phyloP scores from a whole-genome alignment of 2,888 invertebrate species.

The Melolontha melolontha region DNA sequence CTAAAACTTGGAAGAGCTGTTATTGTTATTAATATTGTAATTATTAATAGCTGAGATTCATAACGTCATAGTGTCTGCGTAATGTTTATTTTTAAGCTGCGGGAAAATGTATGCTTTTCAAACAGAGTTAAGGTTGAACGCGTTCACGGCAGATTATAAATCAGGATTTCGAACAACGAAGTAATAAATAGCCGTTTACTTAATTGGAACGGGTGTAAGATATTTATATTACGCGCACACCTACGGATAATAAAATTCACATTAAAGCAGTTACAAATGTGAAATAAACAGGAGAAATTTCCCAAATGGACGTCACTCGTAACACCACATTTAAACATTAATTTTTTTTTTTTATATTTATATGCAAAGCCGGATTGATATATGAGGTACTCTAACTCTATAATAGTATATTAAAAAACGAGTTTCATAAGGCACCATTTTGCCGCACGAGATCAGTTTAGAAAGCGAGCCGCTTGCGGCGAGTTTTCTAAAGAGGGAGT shows the following conservation, averaged over 20 bases:
- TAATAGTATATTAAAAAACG: too few species aligned
- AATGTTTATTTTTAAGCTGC: background rate
- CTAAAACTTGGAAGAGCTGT: background rate
- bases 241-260: too few species aligned
- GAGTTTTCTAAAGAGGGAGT: too few species aligned
- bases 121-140: too few species aligned
- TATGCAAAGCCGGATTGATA: too few species aligned
- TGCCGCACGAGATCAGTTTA: too few species aligned
- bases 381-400: too few species aligned
- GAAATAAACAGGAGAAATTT: background rate
- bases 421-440: too few species aligned
- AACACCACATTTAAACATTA: background rate
- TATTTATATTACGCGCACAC: background rate
- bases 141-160: slow-evolving; percentile 3
- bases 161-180: slow-evolving; percentile 15
- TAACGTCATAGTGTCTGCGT: background rate
- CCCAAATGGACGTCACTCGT: background rate
- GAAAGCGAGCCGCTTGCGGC: too few species aligned
- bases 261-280: too few species aligned
- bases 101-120: too few species aligned
- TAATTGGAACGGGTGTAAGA: slow-evolving; percentile 6
- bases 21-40: background rate
- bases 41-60: background rate
- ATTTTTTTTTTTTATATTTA: too few species aligned
- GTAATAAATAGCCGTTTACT: slow-evolving; percentile 7